Base-by-base conservation (phyloP, 2,113 vertebrate species). In the Glareola pratincola region DNA sequence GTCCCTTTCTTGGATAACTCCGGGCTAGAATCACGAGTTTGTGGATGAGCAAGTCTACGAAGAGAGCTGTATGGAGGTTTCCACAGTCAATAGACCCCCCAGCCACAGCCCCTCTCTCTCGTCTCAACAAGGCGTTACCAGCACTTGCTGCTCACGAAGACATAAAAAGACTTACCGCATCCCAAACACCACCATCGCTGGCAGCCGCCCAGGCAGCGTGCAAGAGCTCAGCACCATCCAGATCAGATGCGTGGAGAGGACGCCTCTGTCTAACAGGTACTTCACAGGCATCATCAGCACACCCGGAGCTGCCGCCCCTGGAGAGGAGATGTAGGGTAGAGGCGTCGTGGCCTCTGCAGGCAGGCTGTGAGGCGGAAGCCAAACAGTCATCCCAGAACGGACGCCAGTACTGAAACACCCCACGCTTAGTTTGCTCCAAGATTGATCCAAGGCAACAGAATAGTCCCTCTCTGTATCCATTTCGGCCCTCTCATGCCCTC, bases 191-290 rank as follows among this genome's bases (percentile, higher is more conserved):
- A 98, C 98, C 57, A 72, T 98, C 64, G 86, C 89, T 0, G 97
- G 97, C 67, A 98, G 98, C 87, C 98, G 97, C 23, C 98, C 98
- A 15, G 98, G 98, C 90, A 98, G 98, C 8, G 94, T 99, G 39
- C 99, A 99, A 93, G 99, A 99, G 96, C 99, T 99, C 89, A 99
- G 99, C 96, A 99, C 99, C 81, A 99, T 99, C 97, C 99, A 99
- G 95, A 99, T 99, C 98, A 96, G 98, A 94, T 98, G 98, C 22
- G 95, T 98, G 98, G 99, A 99, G 97, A 98, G 99, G 78, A 98
- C 98, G 2, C 93, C 98, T 24, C 97, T 98, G 41, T 98, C 97
- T 68, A 99, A 99, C 98, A 99, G 99, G 99, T 99, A 98, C 60
- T 9, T 23, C 47, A 2, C 2, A 2, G 2, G 48, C 41, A 18